Conservation (phyloP, 2,113 vertebrate genomes). For the Phodopus roborovskii region DNA sequence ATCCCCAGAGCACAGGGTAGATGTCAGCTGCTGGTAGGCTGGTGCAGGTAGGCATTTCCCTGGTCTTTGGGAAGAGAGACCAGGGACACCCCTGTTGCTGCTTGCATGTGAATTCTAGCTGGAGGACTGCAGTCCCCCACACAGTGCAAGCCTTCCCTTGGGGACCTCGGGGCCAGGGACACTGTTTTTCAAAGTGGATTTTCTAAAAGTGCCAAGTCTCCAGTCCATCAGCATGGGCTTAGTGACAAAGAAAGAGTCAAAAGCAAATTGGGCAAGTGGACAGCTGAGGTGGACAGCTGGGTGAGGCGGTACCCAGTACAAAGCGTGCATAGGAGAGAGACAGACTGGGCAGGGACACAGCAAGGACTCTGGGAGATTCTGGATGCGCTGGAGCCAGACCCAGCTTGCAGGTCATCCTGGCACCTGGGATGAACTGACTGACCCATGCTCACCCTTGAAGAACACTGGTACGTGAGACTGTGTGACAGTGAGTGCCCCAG, state of each 20-base stretch:
- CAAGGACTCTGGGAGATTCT: not conserved
- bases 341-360: rapidly evolving
- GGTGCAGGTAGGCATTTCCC: not conserved
- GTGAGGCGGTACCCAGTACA: not conserved
- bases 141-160: too few species aligned
- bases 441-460: not conserved
- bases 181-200: not conserved
- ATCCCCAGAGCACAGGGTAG: not conserved
- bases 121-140: not conserved
- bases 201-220: not conserved
- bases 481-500: rapidly evolving
- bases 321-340: rapidly evolving
- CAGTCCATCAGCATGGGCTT: rapidly evolving
- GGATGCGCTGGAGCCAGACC: rapidly evolving
- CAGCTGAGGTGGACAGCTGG: rapidly evolving
- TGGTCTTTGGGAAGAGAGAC: not conserved
- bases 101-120: not conserved
- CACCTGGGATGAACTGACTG: too few species aligned
- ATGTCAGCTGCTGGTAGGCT: not conserved
- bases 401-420: too few species aligned
- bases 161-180: not conserved
- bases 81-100: not conserved
- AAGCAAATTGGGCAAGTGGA: rapidly evolving
- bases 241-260: not conserved
- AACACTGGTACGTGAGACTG: not conserved